These are phyloP conservation scores for Leptinotarsa undecemlineata DNA, from an alignment of 1,140 invertebrate species.

Conservation along the genomic window DNA sequence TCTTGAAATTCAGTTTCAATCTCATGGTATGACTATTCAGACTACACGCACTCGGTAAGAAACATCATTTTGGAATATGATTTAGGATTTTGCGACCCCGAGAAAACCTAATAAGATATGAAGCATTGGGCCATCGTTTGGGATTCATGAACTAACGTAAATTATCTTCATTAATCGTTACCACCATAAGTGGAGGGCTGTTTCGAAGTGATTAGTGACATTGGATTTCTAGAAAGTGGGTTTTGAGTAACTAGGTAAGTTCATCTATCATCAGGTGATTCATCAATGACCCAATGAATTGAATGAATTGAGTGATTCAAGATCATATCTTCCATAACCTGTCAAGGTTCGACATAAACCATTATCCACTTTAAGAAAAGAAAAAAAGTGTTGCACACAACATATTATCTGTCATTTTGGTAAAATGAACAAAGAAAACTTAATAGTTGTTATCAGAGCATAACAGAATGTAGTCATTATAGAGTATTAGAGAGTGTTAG, in stretches of 20 bases:
- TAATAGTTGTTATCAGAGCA: no score
- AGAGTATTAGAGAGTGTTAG: no score
- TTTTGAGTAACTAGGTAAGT: constrained; percentile 1
- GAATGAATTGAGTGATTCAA: no score
- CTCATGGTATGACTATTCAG: background rate
- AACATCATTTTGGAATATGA: background rate
- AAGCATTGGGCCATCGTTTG: background rate
- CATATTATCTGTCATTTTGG: no score
- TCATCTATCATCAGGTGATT: background rate
- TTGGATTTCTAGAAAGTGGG: background rate
- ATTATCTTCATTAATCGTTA: background rate
- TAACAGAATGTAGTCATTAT: no score
- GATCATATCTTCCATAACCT: no score
- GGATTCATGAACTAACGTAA: background rate
- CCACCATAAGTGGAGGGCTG: background rate
- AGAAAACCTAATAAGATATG: background rate
- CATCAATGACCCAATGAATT: no score
- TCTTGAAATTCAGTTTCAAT: background rate
- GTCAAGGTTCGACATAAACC: no score
- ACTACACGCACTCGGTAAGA: background rate
- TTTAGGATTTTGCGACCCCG: background rate
- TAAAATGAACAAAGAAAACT: no score
- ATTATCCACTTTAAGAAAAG: no score
- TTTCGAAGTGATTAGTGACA: background rate
- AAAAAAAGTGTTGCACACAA: no score